Base-by-base conservation (phyloP, 2,888 invertebrate species). In the Fissipunctia ypsillon region DNA sequence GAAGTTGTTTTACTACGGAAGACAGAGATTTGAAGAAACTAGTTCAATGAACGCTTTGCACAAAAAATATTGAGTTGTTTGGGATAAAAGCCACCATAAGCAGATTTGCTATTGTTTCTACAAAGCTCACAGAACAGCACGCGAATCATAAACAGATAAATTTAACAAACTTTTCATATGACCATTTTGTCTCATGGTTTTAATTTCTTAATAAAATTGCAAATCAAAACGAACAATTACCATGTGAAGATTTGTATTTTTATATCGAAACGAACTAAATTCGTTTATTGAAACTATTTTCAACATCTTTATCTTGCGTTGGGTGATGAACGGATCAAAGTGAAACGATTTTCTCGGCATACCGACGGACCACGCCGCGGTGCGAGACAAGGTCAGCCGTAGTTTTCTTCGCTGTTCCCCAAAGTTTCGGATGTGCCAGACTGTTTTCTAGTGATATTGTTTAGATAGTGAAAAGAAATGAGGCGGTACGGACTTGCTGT, bases 401-500 rank as follows among this genome's bases (percentile, higher is more conserved):
- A 94, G 95, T 95, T 93, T 92, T 91, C 93, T 91, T 95, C 95
- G 95, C 93, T 94, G 95, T 96, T 95, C 94, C 95, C 92, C 90
- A 92, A 83, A 93, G 95, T 93, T 96, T 96, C 96, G 96, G 96
- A 96, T 91, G 96, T 96, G 94, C 89, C 92, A 94, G 94, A 96
- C 96, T 94, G 92, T 94, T 95, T 89, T 91, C 86, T 95, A 96
- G 95, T 95, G 94, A 92, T 95, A 95, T 93, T 90, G 89, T 90
- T 93, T 95, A 96, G 95, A 93, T 95, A 95, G 95, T 95, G 94
- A 93, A 83, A 95, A 91, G 91, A 91, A 94, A 92, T 90, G 91
- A 92, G 91, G 88, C 88, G 90, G 91, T 92, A 91, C 81, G 93
- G 94, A 95, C 93, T 92, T 93, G 94, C 92, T 91, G 94, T 94